Percentiles rank a stretch among this genome's conserved stretches.
Conservation (phyloP, 2,113 vertebrate species). For the Eretmochelys imbricata region DNA sequence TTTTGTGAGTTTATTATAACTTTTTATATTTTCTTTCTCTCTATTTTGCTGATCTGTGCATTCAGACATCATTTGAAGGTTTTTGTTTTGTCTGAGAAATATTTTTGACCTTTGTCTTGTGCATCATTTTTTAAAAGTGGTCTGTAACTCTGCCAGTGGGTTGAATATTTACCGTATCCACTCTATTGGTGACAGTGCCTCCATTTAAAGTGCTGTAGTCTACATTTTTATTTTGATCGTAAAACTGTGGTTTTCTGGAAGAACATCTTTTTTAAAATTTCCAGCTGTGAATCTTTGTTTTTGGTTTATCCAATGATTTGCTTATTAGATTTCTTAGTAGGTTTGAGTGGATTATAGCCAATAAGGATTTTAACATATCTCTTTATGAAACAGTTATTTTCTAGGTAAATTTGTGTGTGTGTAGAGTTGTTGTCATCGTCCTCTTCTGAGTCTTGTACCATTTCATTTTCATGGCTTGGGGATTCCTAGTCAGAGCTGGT, state of each 20-base stretch:
- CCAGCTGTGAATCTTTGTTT: neutral
- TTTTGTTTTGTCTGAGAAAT: neutral
- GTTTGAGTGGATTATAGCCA: neutral
- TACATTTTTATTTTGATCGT: neutral
- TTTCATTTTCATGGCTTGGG: too few relatives aligned
- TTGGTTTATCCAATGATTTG: fast-evolving
- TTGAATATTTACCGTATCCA: neutral
- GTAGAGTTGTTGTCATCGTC: too few relatives aligned
- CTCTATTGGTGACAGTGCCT: neutral
- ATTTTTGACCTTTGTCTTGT: neutral
- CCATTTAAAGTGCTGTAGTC: too few relatives aligned
- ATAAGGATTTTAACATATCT: neutral
- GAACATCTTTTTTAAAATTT: neutral
- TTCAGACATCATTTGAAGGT: neutral
- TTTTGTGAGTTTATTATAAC: neutral
- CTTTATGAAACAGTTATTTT: neutral
- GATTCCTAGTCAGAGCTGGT: too few relatives aligned
- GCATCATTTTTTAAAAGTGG: neutral
- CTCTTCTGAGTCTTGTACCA: too few relatives aligned
- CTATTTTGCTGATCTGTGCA: neutral
- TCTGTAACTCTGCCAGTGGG: neutral
- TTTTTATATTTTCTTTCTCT: neutral
- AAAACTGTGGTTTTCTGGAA: neutral
- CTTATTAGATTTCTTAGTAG: neutral
- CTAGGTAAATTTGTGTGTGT: too few relatives aligned